A percentile compares a stretch with the other conserved stretches of the same genome.
phyloP scores from a whole-genome alignment of 2,113 vertebrate genomes.

The Diglossa brunneiventris region DNA sequence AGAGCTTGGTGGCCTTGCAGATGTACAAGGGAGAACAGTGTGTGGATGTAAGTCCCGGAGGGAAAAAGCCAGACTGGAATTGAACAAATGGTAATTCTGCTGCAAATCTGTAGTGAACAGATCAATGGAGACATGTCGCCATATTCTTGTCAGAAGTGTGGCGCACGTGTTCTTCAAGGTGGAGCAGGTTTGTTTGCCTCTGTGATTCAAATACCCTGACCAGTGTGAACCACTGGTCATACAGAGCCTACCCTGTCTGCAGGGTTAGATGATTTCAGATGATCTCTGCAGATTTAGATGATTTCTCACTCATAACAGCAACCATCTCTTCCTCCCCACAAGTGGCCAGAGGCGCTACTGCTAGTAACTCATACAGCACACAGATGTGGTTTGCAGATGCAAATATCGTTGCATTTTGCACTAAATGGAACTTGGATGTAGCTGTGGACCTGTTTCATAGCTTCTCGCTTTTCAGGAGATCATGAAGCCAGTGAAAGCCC shows the following conservation, averaged over 20 bases:
- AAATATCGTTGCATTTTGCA: neutral
- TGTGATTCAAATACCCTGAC: neutral
- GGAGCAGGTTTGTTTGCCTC: neutral
- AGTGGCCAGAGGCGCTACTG: neutral
- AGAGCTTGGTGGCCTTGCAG: neutral
- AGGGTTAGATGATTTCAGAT: too few species aligned
- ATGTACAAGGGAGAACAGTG: rapidly evolving
- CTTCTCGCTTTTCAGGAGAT: neutral
- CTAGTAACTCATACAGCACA: neutral
- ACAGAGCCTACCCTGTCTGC: neutral
- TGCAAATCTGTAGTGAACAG: neutral
- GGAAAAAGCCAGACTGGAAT: neutral
- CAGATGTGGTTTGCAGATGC: neutral
- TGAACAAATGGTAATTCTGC: neutral
- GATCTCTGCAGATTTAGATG: neutral
- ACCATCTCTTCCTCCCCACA: neutral
- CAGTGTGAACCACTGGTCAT: rapidly evolving
- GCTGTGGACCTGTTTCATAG: neutral
- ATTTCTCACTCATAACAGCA: neutral
- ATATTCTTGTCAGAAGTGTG: neutral
- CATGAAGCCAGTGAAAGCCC: neutral
- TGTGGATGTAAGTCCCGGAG: neutral
- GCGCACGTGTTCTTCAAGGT: rapidly evolving
- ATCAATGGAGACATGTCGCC: rapidly evolving
- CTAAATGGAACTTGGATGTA: neutral